Conservation (phyloP, 1,140 invertebrate genomes). For the Drosophila eugracilis region DNA sequence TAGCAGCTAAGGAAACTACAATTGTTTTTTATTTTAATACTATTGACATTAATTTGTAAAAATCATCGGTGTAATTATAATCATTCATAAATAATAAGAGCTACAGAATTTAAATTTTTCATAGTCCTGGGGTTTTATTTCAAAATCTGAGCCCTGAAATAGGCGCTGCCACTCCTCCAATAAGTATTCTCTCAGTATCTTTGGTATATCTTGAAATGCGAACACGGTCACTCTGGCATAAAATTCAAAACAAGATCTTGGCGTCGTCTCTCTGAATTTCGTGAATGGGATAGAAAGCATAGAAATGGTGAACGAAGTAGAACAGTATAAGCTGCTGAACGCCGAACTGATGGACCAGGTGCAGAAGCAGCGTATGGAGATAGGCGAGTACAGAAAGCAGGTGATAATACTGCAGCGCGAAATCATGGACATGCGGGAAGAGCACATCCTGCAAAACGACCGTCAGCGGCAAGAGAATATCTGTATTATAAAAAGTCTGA, state of each 20-base stretch:
- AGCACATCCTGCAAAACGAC: background rate
- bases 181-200: background rate
- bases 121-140: background rate
- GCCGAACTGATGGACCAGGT: conserved; percentile 52
- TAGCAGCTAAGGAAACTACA: too few relatives aligned
- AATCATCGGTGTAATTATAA: too few relatives aligned
- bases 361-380: conserved; percentile 46
- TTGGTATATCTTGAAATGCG: background rate
- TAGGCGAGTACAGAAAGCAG: conserved; percentile 18
- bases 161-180: background rate
- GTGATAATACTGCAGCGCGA: conserved; percentile 25
- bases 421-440: conserved; percentile 42
- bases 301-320: too few relatives aligned
- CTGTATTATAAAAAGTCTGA: background rate
- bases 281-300: background rate
- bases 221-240: conserved; percentile 10
- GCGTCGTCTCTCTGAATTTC: background rate
- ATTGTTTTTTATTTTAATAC: too few relatives aligned
- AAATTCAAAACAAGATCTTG: conserved; percentile 43
- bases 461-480: background rate
- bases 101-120: background rate
- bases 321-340: conserved; percentile 59
- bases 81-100: too few relatives aligned
- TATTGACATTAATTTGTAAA: too few relatives aligned
- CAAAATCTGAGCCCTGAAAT: too few relatives aligned